These are phyloP conservation scores for Drosophila santomea DNA, from an alignment of 1,140 invertebrate genomes.

Conservation along the genomic window DNA sequence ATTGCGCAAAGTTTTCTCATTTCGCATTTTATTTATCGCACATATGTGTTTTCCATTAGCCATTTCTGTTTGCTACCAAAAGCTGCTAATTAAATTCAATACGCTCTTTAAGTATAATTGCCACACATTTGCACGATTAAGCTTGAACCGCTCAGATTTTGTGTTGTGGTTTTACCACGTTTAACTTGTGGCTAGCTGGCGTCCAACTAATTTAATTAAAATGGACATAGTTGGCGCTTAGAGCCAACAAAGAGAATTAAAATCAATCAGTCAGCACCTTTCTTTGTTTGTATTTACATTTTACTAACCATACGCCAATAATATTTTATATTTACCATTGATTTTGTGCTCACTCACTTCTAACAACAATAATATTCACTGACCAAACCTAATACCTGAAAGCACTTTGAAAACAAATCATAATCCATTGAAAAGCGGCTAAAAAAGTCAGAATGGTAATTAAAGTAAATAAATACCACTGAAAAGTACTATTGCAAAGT, in stretches of 20 bases:
- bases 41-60: conserved; percentile 17
- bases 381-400: conserved; percentile 19
- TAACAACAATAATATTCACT: conserved; percentile 20
- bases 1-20: conserved; percentile 7
- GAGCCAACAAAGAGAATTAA: conserved; percentile 48
- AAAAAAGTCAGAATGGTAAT: conserved; percentile 24
- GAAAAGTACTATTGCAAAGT: conserved; percentile 7
- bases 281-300: conserved; percentile 36
- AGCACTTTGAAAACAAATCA: conserved; percentile 28
- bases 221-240: conserved; percentile 29
- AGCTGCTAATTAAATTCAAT: conserved; percentile 66
- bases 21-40: conserved; percentile 12
- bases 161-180: conserved; percentile 46
- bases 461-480: conserved; percentile 18
- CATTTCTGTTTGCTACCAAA: conserved; percentile 6
- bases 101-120: conserved; percentile 67
- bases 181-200: conserved; percentile 37
- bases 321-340: conserved; percentile 29
- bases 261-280: conserved; percentile 35
- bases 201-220: conserved; percentile 64
- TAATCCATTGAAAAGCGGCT: conserved; percentile 15
- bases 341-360: conserved; percentile 12
- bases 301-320: conserved; percentile 33
- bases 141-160: conserved; percentile 23
- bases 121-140: conserved; percentile 52